A percentile compares a stretch with the other conserved stretches of the same genome.
Conservation (phyloP, 2,797 vertebrate species). For the Clamator glandarius region DNA sequence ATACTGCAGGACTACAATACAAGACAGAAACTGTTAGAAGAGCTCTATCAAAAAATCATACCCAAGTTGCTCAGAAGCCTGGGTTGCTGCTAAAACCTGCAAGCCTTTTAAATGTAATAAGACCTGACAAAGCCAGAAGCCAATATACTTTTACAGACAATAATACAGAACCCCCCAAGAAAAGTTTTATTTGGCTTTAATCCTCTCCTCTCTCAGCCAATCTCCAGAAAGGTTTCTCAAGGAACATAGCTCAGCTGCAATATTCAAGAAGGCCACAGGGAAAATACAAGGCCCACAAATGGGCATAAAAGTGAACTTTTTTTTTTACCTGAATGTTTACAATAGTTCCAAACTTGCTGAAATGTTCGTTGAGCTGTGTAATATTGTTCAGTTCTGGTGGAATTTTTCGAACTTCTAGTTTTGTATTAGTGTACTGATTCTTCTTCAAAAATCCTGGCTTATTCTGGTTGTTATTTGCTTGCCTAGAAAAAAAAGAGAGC, state of each 20-base stretch:
- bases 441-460: conserved; percentile 90
- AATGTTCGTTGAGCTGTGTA: conserved; percentile 96
- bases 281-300: not conserved
- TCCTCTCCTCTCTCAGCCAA: not conserved
- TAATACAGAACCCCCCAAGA: not conserved
- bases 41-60: not conserved
- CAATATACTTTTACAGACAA: not conserved
- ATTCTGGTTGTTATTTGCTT: conserved; percentile 89
- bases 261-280: not conserved
- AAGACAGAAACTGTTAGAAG: not conserved
- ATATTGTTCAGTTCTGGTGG: conserved; percentile 96
- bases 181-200: not conserved
- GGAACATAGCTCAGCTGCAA: not conserved
- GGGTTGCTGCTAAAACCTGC: not conserved
- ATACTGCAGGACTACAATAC: not conserved
- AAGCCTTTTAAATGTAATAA: not conserved
- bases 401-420: conserved; percentile 95
- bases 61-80: not conserved
- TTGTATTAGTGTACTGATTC: conserved; percentile 93
- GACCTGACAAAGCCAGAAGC: not conserved
- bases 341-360: conserved; percentile 98
- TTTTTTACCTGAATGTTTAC: conserved; percentile 94
- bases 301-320: not conserved
- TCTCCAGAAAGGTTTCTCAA: not conserved
- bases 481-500: conserved; percentile 75